These are phyloP conservation scores for Ptychoptera contaminata DNA, from an alignment of 2,888 invertebrate genomes.

Conservation along the genomic window DNA sequence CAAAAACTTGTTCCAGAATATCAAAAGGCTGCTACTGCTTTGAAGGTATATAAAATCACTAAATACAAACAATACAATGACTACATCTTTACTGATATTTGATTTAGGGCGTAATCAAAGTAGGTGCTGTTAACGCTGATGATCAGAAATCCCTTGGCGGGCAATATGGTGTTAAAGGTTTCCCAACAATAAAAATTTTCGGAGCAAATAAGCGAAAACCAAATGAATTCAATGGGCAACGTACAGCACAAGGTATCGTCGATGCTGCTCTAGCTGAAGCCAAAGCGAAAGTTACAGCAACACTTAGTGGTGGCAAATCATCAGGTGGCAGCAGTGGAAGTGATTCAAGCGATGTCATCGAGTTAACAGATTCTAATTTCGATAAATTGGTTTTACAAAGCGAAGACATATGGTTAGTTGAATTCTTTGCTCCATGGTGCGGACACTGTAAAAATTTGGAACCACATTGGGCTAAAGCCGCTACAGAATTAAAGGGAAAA, in stretches of 20 bases:
- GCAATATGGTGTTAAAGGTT: constrained; percentile 73
- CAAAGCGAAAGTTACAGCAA: constrained; percentile 50
- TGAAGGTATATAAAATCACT: constrained; percentile 49
- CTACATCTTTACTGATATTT: constrained; percentile 11
- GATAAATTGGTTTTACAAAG: constrained; percentile 79
- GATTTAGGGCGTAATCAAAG: constrained; percentile 77
- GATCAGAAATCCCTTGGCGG: constrained; percentile 66
- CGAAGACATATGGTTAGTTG: constrained; percentile 93
- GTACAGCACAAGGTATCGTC: constrained; percentile 74
- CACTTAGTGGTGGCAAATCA: constrained; percentile 39
- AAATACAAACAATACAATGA: neutral
- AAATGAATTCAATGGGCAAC: constrained; percentile 65
- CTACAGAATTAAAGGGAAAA: constrained; percentile 88
- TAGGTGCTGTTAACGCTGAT: constrained; percentile 89
- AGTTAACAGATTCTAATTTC: constrained; percentile 92
- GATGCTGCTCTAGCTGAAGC: constrained; percentile 71
- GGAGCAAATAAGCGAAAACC: constrained; percentile 68
- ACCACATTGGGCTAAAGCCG: constrained; percentile 93
- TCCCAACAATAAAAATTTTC: constrained; percentile 94
- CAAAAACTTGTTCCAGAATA: constrained; percentile 84
- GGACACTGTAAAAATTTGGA: constrained; percentile 94
- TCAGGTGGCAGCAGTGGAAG: constrained; percentile 9
- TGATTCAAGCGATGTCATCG: constrained; percentile 47
- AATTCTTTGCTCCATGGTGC: constrained; percentile 96
- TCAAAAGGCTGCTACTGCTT: constrained; percentile 78